Percentiles rank a stretch among this genome's conserved stretches.
Evolutionary conservation across 2,888 invertebrate genomes (phyloP).

Genomic region (Eilema griseolum): DNA sequence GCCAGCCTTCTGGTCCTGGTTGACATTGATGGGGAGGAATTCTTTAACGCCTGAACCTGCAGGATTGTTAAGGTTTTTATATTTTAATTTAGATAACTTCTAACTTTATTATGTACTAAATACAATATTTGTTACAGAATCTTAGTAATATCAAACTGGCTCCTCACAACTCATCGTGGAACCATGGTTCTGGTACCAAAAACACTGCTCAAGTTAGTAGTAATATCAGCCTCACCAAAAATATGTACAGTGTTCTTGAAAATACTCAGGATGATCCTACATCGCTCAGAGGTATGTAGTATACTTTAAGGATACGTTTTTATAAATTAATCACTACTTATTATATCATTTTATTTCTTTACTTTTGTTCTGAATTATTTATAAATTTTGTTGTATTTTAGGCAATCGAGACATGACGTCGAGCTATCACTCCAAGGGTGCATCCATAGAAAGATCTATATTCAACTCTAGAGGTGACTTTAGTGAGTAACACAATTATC

Average conservation of each 20-base stretch:
- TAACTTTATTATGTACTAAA: not conserved
- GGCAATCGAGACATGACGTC: constrained; percentile 74
- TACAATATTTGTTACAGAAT: constrained; percentile 62
- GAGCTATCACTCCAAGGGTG: constrained; percentile 78
- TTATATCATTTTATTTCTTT: not conserved
- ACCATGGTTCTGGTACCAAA: constrained; percentile 78
- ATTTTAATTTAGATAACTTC: too few species aligned
- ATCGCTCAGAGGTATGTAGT: constrained; percentile 67
- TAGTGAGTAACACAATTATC: constrained; percentile 64
- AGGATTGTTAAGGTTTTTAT: too few species aligned
- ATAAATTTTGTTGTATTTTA: constrained; percentile 39
- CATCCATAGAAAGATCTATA: constrained; percentile 82
- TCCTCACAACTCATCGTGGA: constrained; percentile 75
- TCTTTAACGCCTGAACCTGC: too few species aligned
- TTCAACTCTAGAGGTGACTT: constrained; percentile 79
- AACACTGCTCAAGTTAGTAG: constrained; percentile 66
- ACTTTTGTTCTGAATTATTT: not conserved
- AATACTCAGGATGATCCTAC: constrained; percentile 73
- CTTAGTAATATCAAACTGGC: constrained; percentile 76
- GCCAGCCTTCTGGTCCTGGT: too few species aligned
- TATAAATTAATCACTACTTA: not conserved
- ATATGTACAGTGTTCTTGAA: constrained; percentile 75
- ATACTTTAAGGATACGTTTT: not conserved
- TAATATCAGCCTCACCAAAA: constrained; percentile 73
- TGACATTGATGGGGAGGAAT: too few species aligned